phyloP scores from a whole-genome alignment of 2,113 vertebrate species.

The Gallinago jamesoni region DNA sequence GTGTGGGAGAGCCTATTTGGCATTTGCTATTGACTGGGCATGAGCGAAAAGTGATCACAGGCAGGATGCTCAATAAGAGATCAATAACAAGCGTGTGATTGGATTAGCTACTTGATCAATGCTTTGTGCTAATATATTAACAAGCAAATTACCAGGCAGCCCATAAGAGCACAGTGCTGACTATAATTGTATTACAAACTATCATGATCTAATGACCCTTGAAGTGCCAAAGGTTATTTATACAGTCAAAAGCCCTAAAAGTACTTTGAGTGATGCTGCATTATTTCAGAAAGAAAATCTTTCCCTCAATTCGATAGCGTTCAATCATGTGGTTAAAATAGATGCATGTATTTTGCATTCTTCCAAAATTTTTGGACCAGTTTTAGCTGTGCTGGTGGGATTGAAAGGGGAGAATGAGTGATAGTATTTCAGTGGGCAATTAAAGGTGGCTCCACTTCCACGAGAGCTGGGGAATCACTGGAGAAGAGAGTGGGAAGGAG shows the following conservation, averaged over 20 bases:
- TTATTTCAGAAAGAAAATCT: constrained; percentile 52
- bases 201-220: constrained; percentile 76
- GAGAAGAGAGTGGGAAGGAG: neutral
- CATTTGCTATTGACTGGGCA: constrained; percentile 86
- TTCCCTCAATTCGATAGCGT: constrained; percentile 31
- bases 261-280: constrained; percentile 45
- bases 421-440: neutral
- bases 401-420: neutral
- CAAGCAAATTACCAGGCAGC: constrained; percentile 89
- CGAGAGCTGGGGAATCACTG: neutral
- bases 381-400: neutral
- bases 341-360: neutral
- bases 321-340: constrained; percentile 14
- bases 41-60: constrained; percentile 88
- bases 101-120: constrained; percentile 97
- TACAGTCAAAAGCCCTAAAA: constrained; percentile 72
- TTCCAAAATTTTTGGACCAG: constrained; percentile 8
- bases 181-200: constrained; percentile 82
- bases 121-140: constrained; percentile 96
- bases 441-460: neutral
- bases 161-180: constrained; percentile 76
- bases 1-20: constrained; percentile 87
- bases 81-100: constrained; percentile 92
- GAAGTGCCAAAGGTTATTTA: constrained; percentile 79
- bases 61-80: constrained; percentile 84